A percentile compares a stretch with the other conserved stretches of the same genome.
These are phyloP conservation scores for Cairina moschata DNA, from an alignment of 2,113 vertebrate species.

Conservation along the genomic window DNA sequence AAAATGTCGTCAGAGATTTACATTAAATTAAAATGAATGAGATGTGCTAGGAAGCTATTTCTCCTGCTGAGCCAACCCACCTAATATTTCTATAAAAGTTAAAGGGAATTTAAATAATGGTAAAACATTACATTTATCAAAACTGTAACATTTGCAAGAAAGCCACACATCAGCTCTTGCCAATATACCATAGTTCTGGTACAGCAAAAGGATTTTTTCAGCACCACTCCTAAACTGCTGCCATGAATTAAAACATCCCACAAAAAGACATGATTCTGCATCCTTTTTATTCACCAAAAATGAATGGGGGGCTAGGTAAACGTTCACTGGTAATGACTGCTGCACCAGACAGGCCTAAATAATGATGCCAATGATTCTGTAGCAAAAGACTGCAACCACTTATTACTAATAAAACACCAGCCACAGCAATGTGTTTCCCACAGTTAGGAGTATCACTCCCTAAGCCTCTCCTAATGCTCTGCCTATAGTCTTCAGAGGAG, in stretches of 20 bases:
- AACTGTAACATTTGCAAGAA: not conserved
- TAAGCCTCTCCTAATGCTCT: not conserved
- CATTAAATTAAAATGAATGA: slow-evolving; percentile 34
- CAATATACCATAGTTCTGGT: not conserved
- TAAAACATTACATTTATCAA: slow-evolving; percentile 46
- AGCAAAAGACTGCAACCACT: not conserved
- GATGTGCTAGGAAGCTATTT: slow-evolving; percentile 12
- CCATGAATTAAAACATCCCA: not conserved
- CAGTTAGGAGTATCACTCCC: fast-evolving
- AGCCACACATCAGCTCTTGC: slow-evolving; percentile 25
- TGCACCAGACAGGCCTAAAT: not conserved
- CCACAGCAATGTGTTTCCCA: not conserved
- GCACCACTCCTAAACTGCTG: not conserved
- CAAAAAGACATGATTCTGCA: not conserved
- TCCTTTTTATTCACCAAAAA: not conserved
- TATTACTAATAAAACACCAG: fast-evolving
- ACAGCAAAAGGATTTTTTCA: not conserved
- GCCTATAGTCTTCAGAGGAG: not conserved
- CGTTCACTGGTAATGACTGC: not conserved
- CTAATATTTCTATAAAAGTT: slow-evolving; percentile 9
- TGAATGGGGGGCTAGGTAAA: not conserved
- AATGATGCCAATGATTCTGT: not conserved
- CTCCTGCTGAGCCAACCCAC: slow-evolving; percentile 5
- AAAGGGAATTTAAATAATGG: slow-evolving; percentile 37
- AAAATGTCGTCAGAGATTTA: slow-evolving; percentile 39